Conservation (phyloP, 2,888 invertebrate species). For the Torymus tubicola region DNA sequence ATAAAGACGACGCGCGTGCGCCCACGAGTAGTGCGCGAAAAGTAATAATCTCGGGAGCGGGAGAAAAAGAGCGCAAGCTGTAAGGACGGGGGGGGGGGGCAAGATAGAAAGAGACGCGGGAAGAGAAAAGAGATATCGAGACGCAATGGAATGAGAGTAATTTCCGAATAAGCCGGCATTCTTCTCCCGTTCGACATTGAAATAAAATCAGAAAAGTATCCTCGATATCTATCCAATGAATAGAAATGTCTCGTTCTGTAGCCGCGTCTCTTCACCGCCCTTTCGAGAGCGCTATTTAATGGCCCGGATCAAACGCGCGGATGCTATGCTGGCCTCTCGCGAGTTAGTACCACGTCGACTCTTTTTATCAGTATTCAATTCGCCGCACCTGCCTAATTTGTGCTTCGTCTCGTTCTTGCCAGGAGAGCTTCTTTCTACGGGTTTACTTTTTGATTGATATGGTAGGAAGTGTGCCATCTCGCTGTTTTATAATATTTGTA, state of each 20-base stretch:
- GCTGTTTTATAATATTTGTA: no score
- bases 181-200: constrained; percentile 62
- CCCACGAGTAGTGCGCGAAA: constrained; percentile 1
- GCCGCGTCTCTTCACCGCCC: constrained; percentile 57
- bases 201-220: constrained; percentile 68
- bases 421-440: no score
- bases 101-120: background rate
- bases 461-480: no score
- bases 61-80: constrained; percentile 14
- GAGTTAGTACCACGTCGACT: background rate
- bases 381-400: constrained; percentile 4
- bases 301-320: constrained; percentile 62
- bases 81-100: background rate
- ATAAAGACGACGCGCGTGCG: background rate
- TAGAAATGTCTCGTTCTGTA: constrained; percentile 63
- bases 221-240: constrained; percentile 68
- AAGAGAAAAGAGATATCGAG: constrained; percentile 44
- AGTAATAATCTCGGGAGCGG: constrained; percentile 42
- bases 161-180: constrained; percentile 63
- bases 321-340: constrained; percentile 5
- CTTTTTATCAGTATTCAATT: constrained; percentile 19
- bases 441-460: no score
- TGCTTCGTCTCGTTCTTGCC: background rate
- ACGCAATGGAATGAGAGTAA: constrained; percentile 62
- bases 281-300: constrained; percentile 59